A percentile compares a stretch with the other conserved stretches of the same genome.
phyloP scores from a whole-genome alignment of 92 coral and sea anemone genomes.

The Porites evermanni region DNA sequence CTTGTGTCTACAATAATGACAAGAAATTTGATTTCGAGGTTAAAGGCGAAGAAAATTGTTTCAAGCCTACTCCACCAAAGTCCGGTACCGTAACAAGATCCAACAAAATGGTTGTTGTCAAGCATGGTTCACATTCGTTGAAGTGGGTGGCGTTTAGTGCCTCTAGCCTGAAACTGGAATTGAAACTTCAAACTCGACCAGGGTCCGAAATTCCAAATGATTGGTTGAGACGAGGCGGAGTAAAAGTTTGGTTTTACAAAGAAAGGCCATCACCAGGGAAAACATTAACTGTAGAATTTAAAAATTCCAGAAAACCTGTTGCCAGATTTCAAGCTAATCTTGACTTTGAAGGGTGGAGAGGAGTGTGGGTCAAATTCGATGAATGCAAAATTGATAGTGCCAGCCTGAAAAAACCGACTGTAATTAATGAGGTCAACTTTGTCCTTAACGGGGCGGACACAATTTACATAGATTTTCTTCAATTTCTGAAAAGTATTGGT shows the following conservation, averaged over 20 bases:
- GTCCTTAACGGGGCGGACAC: conserved; percentile 2
- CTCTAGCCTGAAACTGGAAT: neutral
- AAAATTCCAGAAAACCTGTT: neutral
- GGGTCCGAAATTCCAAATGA: neutral
- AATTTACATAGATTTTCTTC: conserved; percentile 63
- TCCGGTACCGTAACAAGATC: conserved; percentile 13
- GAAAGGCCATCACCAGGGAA: neutral
- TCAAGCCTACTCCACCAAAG: neutral
- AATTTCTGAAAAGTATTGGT: conserved; percentile 16
- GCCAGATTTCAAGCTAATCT: conserved; percentile 23
- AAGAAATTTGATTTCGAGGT: conserved; percentile 20
- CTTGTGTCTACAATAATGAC: neutral
- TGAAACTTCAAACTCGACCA: neutral
- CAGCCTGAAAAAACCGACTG: neutral
- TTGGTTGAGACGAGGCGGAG: conserved; percentile 40
- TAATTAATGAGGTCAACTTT: conserved; percentile 16
- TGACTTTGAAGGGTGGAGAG: conserved; percentile 67
- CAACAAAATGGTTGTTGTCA: neutral
- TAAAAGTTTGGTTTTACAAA: conserved; percentile 75
- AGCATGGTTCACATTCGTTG: conserved; percentile 25
- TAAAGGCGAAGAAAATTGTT: neutral
- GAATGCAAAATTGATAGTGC: conserved; percentile 30
- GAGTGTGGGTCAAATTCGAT: conserved; percentile 55
- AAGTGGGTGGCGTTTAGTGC: conserved; percentile 28
- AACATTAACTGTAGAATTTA: neutral